phyloP scores from a whole-genome alignment of 2,888 invertebrate genomes.

The Eugnorisma glareosa region DNA sequence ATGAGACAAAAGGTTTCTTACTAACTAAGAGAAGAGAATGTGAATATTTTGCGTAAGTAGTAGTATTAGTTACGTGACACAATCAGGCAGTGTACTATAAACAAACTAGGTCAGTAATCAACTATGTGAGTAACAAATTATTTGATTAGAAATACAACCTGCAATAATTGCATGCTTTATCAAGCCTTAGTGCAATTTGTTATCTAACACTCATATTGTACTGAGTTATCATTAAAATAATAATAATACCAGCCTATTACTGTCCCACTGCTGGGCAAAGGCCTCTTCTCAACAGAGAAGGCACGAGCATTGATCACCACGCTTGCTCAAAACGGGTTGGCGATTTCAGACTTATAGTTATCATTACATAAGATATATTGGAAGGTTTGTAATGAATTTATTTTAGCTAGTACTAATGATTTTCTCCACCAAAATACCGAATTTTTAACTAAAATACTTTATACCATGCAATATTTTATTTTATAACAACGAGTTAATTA shows the following conservation, averaged over 20 bases:
- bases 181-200: constrained; percentile 1
- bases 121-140: neutral
- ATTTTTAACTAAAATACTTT: neutral
- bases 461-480: neutral
- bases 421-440: neutral
- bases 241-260: no score
- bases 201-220: constrained; percentile 3
- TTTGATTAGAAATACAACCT: constrained; percentile 12
- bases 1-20: neutral
- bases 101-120: neutral
- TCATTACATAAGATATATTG: no score
- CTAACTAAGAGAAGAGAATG: neutral
- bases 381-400: neutral
- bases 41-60: neutral
- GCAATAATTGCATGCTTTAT: neutral
- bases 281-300: no score
- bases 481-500: neutral
- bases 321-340: no score
- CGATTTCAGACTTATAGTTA: no score
- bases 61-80: neutral
- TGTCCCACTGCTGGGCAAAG: no score
- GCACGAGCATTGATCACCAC: no score
- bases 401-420: neutral
- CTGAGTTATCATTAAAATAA: no score
- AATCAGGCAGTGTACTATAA: neutral